Conservation (phyloP, 2,797 vertebrate genomes). For the Sardinella longiceps region DNA sequence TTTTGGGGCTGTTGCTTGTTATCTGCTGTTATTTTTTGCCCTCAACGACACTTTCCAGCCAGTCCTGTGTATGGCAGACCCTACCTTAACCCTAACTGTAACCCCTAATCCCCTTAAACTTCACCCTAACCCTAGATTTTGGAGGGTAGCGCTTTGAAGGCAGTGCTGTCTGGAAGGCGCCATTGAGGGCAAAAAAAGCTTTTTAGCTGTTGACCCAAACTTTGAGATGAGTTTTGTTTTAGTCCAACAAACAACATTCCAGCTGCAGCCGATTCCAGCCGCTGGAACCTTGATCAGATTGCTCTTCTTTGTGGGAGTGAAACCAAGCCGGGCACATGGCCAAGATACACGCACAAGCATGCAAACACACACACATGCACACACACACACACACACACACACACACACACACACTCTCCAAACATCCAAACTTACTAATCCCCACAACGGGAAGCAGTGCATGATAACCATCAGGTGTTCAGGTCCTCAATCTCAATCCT, state of each 20-base stretch:
- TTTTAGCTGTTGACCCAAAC: slow-evolving; percentile 28
- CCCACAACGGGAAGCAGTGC: background rate
- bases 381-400: too few species aligned
- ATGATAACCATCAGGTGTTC: slow-evolving; percentile 8
- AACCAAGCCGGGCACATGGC: slow-evolving; percentile 17
- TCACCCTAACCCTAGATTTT: too few species aligned
- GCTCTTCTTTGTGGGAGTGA: slow-evolving; percentile 19
- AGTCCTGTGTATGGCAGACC: too few species aligned
- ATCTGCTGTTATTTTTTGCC: background rate
- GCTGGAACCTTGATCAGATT: slow-evolving; percentile 47
- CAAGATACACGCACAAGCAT: slow-evolving; percentile 16
- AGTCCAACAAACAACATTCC: slow-evolving; percentile 37
- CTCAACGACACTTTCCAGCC: too few species aligned
- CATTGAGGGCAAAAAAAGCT: too few species aligned
- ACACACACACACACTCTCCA: background rate
- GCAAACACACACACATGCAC: background rate
- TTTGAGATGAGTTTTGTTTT: slow-evolving; percentile 47
- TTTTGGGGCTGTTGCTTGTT: background rate
- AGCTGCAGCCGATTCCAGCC: slow-evolving; percentile 51
- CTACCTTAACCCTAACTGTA: too few species aligned
- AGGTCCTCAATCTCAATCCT: background rate
- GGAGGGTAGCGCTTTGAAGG: too few species aligned
- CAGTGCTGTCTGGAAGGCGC: too few species aligned
- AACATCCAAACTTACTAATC: background rate
- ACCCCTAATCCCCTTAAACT: too few species aligned